Percentiles rank a stretch among this genome's conserved stretches.
phyloP scores from a whole-genome alignment of 2,113 vertebrate genomes.

The Aegotheles bennettii region DNA sequence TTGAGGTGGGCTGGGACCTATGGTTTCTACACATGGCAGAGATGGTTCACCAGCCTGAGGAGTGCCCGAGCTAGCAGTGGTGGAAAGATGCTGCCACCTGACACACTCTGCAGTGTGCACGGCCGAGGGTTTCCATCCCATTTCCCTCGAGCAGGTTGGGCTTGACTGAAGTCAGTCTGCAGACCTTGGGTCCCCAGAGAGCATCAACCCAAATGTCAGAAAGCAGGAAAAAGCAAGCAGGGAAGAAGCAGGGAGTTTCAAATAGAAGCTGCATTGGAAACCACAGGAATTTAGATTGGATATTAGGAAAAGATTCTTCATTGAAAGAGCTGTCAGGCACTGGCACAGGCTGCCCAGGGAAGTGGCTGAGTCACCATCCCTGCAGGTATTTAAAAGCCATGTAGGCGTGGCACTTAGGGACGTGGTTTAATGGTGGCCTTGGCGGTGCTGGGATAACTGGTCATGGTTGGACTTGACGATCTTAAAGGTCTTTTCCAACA shows the following conservation, averaged over 20 bases:
- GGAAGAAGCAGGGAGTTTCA: neutral
- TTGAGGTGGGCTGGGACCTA: neutral
- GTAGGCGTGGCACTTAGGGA: too few species aligned
- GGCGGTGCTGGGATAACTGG: too few species aligned
- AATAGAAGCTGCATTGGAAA: neutral
- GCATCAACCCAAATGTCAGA: fast-evolving
- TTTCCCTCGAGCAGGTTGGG: neutral
- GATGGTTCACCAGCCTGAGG: neutral
- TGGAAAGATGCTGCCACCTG: neutral
- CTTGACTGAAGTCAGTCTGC: neutral
- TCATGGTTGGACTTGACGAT: too few species aligned
- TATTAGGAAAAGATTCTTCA: too few species aligned
- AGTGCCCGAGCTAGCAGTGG: fast-evolving
- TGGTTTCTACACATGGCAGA: neutral
- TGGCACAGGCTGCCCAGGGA: too few species aligned
- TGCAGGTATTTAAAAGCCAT: too few species aligned
- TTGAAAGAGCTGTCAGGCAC: too few species aligned
- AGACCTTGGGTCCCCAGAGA: neutral
- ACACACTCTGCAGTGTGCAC: fast-evolving
- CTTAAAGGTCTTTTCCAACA: too few species aligned
- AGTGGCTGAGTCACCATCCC: too few species aligned
- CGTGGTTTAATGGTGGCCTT: too few species aligned
- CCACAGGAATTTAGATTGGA: neutral
- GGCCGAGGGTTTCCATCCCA: fast-evolving
- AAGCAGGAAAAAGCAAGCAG: neutral